Conservation (phyloP, 92 coral and sea anemone species). For the Heteractis magnifica region DNA sequence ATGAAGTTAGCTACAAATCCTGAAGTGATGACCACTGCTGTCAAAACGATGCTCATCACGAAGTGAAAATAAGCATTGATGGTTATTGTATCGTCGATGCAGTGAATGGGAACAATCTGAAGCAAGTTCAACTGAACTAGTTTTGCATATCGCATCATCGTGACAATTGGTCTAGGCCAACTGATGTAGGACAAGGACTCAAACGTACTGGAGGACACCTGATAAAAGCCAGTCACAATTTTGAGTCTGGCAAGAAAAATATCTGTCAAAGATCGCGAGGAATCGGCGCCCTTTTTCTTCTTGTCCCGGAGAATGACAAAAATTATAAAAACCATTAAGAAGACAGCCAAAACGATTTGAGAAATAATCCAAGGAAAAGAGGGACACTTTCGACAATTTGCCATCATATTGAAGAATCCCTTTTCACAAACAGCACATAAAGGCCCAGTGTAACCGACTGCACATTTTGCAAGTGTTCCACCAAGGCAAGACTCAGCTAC, state of each 20-base stretch:
- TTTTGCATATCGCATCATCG: not conserved
- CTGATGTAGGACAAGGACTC: not conserved
- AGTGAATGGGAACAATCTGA: not conserved
- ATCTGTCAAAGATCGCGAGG: conserved; percentile 16
- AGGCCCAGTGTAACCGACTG: not conserved
- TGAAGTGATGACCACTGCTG: not conserved
- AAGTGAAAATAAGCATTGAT: not conserved
- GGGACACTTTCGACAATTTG: not conserved
- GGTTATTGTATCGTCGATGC: not conserved
- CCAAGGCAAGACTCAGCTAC: not conserved
- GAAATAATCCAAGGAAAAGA: not conserved
- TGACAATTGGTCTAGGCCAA: conserved; percentile 2
- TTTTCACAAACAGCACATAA: not conserved
- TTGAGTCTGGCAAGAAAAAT: conserved; percentile 11
- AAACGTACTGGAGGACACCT: not conserved
- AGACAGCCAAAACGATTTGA: not conserved
- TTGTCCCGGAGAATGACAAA: not conserved
- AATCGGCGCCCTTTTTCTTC: not conserved
- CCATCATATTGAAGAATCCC: not conserved
- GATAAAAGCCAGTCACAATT: not conserved
- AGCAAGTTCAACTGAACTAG: not conserved
- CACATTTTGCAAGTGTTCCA: not conserved
- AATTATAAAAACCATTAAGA: not conserved
- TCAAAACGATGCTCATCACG: not conserved
- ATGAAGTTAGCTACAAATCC: not conserved